phyloP scores from a whole-genome alignment of 2,797 vertebrate species.

The Characodon lateralis region DNA sequence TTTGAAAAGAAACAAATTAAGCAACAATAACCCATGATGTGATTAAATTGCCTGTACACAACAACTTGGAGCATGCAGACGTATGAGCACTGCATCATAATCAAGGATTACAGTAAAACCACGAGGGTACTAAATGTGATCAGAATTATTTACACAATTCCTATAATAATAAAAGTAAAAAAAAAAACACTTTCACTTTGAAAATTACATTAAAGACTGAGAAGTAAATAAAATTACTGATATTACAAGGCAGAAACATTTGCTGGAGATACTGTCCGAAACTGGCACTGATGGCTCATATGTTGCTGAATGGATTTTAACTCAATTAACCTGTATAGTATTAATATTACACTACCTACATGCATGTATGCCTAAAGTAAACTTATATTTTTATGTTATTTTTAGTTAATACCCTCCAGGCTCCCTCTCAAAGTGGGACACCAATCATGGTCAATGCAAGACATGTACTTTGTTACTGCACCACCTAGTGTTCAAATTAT shows the following conservation, averaged over 20 bases:
- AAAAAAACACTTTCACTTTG: background rate
- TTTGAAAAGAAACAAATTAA: background rate
- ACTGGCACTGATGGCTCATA: background rate
- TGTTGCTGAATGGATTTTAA: background rate
- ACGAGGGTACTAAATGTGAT: background rate
- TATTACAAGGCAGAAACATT: background rate
- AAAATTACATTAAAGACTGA: background rate
- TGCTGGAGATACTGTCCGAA: background rate
- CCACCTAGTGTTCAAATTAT: slow-evolving; percentile 32
- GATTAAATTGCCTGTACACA: background rate
- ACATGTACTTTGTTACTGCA: slow-evolving; percentile 13
- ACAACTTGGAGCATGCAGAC: background rate
- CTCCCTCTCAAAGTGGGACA: background rate
- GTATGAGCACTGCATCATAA: background rate
- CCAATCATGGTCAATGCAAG: background rate
- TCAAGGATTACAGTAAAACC: background rate
- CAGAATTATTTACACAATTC: background rate
- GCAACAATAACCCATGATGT: background rate
- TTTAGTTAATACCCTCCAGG: background rate
- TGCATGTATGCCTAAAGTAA: background rate
- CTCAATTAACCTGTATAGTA: background rate
- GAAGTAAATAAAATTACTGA: background rate
- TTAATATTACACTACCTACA: background rate
- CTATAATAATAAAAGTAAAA: too few species aligned
- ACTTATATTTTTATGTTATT: background rate